Conservation (phyloP, 1,140 invertebrate species). For the Sycophaga agraensis region DNA sequence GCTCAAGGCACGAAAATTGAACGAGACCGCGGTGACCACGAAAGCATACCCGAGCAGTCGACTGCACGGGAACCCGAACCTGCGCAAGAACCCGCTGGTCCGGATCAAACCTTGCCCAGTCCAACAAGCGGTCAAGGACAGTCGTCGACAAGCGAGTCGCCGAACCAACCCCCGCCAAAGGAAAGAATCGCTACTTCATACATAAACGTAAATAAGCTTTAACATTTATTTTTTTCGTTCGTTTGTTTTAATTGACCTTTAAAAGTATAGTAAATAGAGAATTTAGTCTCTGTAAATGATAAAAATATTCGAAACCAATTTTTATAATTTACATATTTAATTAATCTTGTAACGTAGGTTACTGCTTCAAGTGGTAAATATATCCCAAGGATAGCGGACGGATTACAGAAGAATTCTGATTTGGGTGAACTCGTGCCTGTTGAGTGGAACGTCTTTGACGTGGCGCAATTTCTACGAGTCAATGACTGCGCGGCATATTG, state of each 20-base stretch:
- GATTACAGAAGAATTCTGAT: slow-evolving; percentile 50
- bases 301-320: no score
- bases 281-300: no score
- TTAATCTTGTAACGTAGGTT: slow-evolving; percentile 38
- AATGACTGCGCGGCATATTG: slow-evolving; percentile 90
- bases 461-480: slow-evolving; percentile 81
- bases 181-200: slow-evolving; percentile 64
- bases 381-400: slow-evolving; percentile 70
- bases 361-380: slow-evolving; percentile 60
- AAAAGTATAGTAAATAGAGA: neutral
- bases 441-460: slow-evolving; percentile 81
- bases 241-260: no score
- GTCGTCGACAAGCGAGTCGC: slow-evolving; percentile 46
- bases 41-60: slow-evolving; percentile 49
- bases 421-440: slow-evolving; percentile 66
- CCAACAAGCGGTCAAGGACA: slow-evolving; percentile 50
- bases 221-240: no score
- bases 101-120: slow-evolving; percentile 63
- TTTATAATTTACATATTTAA: neutral
- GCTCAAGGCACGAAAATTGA: slow-evolving; percentile 49
- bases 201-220: slow-evolving; percentile 62
- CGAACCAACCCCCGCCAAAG: slow-evolving; percentile 55
- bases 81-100: slow-evolving; percentile 61
- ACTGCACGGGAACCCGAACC: slow-evolving; percentile 56
- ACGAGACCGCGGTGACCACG: slow-evolving; percentile 46